These are phyloP conservation scores for Anthoscopus minutus DNA, from an alignment of 2,113 vertebrate genomes.

Conservation along the genomic window DNA sequence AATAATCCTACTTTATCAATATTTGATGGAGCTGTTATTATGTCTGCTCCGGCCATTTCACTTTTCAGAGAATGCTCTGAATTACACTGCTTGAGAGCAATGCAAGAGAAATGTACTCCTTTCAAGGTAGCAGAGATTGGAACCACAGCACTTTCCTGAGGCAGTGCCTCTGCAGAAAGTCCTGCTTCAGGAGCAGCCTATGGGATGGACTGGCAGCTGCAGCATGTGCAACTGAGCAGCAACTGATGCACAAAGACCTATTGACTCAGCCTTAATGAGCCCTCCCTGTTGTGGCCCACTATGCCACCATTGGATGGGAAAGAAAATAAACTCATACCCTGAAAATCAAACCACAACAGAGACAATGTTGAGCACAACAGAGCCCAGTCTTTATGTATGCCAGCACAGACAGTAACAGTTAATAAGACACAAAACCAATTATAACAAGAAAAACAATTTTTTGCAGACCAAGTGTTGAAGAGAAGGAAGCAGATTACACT, in stretches of 20 bases:
- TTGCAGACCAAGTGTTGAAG: background rate
- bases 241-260: background rate
- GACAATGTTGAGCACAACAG: background rate
- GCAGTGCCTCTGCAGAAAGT: background rate
- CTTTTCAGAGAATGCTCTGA: background rate
- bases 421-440: background rate
- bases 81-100: background rate
- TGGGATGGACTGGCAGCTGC: background rate
- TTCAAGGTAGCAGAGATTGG: fast-evolving
- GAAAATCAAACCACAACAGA: background rate
- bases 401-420: background rate
- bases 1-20: conserved; percentile 51
- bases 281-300: background rate
- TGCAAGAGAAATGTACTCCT: background rate
- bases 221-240: background rate
- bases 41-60: conserved; percentile 7
- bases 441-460: background rate
- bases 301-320: background rate
- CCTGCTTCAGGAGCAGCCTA: background rate
- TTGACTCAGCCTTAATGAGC: background rate
- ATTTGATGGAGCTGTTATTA: conserved; percentile 33
- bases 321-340: background rate
- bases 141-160: fast-evolving
- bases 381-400: background rate
- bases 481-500: background rate